These are phyloP conservation scores for Drosophila atroscutellata DNA, from an alignment of 2,888 invertebrate genomes.

Conservation along the genomic window DNA sequence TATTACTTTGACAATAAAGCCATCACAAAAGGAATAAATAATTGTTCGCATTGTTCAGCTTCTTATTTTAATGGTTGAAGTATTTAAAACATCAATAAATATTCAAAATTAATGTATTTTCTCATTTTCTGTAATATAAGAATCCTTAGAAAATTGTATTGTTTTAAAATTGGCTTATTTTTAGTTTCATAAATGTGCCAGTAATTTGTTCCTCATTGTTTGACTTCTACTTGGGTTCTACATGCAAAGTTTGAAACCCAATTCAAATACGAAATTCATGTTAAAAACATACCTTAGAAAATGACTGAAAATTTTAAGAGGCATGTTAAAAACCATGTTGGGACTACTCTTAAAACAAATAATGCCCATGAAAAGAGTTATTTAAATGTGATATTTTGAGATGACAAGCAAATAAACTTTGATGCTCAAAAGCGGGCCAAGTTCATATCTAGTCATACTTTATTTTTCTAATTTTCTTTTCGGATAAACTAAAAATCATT, in stretches of 20 bases:
- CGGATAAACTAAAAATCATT: neutral
- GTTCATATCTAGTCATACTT: neutral
- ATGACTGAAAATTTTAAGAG: too few relatives aligned
- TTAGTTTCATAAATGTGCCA: neutral
- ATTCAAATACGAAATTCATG: neutral
- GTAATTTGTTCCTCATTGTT: fast-evolving
- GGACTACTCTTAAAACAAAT: neutral
- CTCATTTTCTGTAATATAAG: neutral
- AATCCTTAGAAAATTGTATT: neutral
- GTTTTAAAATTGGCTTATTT: neutral
- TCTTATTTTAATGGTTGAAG: neutral
- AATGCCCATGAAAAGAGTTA: neutral
- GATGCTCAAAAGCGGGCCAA: neutral
- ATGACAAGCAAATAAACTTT: neutral
- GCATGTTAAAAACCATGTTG: neutral
- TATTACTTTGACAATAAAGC: neutral
- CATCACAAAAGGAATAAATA: neutral
- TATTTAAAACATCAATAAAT: neutral
- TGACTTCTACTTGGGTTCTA: neutral
- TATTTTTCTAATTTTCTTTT: neutral
- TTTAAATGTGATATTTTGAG: neutral
- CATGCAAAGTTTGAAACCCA: too few relatives aligned
- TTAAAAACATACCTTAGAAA: neutral
- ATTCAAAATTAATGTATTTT: neutral
- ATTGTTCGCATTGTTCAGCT: neutral